Conservation (phyloP, 2,797 vertebrate genomes). For the Chelon auratus region DNA sequence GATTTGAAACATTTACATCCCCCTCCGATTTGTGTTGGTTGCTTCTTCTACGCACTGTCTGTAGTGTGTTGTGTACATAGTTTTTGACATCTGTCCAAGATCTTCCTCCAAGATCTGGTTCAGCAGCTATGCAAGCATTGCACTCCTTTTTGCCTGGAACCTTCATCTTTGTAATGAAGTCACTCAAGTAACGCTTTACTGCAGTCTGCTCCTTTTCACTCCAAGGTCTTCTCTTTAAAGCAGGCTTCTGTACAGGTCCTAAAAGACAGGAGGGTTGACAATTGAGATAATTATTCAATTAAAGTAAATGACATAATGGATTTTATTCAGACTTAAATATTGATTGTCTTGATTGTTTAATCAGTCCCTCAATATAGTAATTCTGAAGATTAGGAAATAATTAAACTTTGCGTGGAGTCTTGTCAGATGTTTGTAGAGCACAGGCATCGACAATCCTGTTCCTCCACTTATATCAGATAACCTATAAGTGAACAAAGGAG, state of each 20-base stretch:
- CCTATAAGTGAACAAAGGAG: neutral
- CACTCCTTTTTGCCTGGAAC: conserved; percentile 83
- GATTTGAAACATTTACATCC: conserved; percentile 32
- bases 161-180: conserved; percentile 76
- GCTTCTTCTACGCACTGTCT: conserved; percentile 74
- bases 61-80: conserved; percentile 81
- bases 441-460: neutral
- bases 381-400: no score
- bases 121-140: conserved; percentile 80
- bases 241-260: conserved; percentile 62
- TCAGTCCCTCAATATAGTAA: no score
- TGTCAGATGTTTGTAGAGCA: neutral
- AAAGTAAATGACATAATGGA: no score
- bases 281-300: neutral
- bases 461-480: neutral
- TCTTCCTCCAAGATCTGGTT: conserved; percentile 76
- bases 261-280: conserved; percentile 28
- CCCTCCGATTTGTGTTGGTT: conserved; percentile 60
- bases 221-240: conserved; percentile 78
- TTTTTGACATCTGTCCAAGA: conserved; percentile 83
- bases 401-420: neutral
- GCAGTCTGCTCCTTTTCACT: conserved; percentile 77
- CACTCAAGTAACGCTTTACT: conserved; percentile 73
- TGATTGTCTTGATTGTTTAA: no score
- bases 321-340: no score